A percentile compares a stretch with the other conserved stretches of the same genome.
phyloP scores from a whole-genome alignment of 1,140 invertebrate species.

The Ectropis grisescens region DNA sequence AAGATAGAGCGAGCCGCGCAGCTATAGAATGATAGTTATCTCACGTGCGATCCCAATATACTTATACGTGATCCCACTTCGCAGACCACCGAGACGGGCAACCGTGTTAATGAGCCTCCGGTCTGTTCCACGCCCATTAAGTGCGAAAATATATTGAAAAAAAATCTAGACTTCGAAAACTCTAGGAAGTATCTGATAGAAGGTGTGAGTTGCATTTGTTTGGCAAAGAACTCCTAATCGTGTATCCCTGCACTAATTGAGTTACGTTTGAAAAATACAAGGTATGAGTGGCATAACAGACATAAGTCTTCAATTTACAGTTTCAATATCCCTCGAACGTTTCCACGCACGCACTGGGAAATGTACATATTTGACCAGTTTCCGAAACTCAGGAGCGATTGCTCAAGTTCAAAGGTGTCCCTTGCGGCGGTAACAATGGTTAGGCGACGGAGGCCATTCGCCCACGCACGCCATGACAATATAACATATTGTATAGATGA shows the following conservation, averaged over 20 bases:
- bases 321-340: no score
- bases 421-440: constrained; percentile 14
- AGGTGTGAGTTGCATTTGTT: no score
- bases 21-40: constrained; percentile 16
- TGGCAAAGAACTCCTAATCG: no score
- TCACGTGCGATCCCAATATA: constrained; percentile 16
- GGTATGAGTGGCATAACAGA: neutral
- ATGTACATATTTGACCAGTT: neutral
- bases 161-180: no score
- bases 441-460: constrained; percentile 7
- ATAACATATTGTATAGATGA: constrained; percentile 12
- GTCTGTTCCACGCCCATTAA: no score
- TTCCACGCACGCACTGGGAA: no score
- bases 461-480: constrained; percentile 12
- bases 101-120: neutral
- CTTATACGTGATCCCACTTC: constrained; percentile 7
- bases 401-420: constrained; percentile 26
- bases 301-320: neutral
- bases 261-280: no score
- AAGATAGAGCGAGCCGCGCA: constrained; percentile 12
- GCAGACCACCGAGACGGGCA: neutral
- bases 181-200: no score
- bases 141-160: no score
- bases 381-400: constrained; percentile 6
- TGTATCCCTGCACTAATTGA: no score